phyloP scores from a whole-genome alignment of 2,113 vertebrate species.

The Osmerus eperlanus region DNA sequence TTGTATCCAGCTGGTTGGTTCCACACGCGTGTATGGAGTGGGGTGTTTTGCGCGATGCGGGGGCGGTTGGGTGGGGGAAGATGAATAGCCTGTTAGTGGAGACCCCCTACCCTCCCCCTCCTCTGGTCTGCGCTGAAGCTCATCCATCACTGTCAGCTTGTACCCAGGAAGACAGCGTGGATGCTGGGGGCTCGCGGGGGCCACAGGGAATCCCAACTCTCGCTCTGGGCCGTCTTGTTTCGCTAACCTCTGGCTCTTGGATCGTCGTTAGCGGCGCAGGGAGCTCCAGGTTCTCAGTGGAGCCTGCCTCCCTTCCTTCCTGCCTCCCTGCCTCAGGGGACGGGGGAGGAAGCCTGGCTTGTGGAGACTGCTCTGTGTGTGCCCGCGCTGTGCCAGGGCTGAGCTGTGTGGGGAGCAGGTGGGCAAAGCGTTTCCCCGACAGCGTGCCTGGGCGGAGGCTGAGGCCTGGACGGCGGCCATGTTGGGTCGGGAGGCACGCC shows the following conservation, averaged over 20 bases:
- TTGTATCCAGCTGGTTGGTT: conserved; percentile 53
- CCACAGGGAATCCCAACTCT: conserved; percentile 37
- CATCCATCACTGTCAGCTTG: conserved; percentile 75
- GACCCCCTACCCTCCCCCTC: conserved; percentile 61
- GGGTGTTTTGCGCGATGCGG: conserved; percentile 53
- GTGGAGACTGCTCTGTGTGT: conserved; percentile 20
- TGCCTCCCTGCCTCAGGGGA: too few relatives aligned
- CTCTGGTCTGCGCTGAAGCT: conserved; percentile 57
- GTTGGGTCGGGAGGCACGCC: conserved; percentile 54
- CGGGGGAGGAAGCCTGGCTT: conserved; percentile 29
- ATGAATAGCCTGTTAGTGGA: conserved; percentile 71
- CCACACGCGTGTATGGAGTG: conserved; percentile 38
- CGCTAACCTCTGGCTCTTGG: conserved; percentile 15
- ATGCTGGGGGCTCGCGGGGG: conserved; percentile 36
- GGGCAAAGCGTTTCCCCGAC: conserved; percentile 67
- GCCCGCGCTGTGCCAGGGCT: conserved; percentile 22
- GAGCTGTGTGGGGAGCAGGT: conserved; percentile 67
- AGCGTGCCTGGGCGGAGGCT: conserved; percentile 55
- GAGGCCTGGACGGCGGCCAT: conserved; percentile 64
- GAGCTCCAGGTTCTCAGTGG: too few relatives aligned
- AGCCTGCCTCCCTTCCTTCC: too few relatives aligned
- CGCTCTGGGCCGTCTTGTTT: conserved; percentile 31
- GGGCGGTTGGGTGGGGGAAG: conserved; percentile 66
- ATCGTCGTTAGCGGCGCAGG: too few relatives aligned
- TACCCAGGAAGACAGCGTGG: conserved; percentile 67